A percentile compares a stretch with the other conserved stretches of the same genome.
Evolutionary conservation across 2,797 vertebrate genomes (phyloP).

Genomic region (Pangasius larnaudii): DNA sequence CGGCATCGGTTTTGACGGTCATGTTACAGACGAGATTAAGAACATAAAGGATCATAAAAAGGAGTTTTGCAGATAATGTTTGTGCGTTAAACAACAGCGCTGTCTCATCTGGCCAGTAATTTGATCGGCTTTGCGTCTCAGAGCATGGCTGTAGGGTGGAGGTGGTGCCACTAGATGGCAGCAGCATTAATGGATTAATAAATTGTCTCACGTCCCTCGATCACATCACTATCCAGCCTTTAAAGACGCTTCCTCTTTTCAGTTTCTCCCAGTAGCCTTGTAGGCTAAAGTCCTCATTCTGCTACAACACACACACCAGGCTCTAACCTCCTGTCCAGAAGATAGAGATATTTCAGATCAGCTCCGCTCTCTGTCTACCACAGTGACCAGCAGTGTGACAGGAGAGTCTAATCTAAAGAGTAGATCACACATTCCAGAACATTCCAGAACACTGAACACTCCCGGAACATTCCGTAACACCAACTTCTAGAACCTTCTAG

Average conservation of each 20-base stretch:
- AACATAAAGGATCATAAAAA: background rate
- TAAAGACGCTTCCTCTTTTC: background rate
- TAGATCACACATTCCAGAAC: background rate
- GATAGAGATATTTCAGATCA: background rate
- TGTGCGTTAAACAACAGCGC: too few species aligned
- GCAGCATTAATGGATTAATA: conserved; percentile 42
- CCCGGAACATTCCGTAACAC: background rate
- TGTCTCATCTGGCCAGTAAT: too few species aligned
- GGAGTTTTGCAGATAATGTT: background rate
- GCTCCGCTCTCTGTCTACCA: background rate
- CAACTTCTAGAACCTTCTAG: background rate
- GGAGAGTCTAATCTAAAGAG: background rate
- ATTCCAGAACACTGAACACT: background rate
- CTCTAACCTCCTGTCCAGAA: background rate
- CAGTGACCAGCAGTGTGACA: background rate
- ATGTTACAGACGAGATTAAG: background rate
- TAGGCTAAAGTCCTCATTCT: background rate
- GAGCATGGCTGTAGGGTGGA: background rate
- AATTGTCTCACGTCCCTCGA: background rate
- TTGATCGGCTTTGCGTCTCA: background rate
- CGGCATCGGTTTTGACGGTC: background rate
- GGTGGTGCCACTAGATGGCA: conserved; percentile 51
- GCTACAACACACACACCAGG: background rate
- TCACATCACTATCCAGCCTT: background rate
- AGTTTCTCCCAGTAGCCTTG: background rate